These are phyloP conservation scores for Antheraea assamensis DNA, from an alignment of 2,888 invertebrate genomes.

Conservation along the genomic window DNA sequence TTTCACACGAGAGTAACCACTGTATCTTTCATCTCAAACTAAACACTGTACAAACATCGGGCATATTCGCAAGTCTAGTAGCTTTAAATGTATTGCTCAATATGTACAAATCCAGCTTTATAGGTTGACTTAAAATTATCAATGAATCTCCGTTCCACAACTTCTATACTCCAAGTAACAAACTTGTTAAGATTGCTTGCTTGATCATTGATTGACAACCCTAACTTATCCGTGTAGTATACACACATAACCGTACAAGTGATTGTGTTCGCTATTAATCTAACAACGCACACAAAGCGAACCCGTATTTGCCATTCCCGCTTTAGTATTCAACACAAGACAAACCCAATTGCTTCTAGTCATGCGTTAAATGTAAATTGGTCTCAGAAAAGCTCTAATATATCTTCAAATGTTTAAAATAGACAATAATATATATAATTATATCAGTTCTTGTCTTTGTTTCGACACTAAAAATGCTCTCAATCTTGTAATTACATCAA, in stretches of 20 bases:
- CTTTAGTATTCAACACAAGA: constrained; percentile 11
- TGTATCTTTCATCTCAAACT: background rate
- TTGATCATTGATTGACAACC: no score
- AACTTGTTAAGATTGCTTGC: background rate
- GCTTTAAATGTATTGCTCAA: background rate
- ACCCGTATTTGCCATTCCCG: constrained; percentile 9
- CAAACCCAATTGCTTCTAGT: constrained; percentile 3
- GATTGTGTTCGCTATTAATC: background rate
- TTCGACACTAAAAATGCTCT: no score
- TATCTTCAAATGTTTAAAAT: background rate
- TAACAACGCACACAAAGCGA: background rate
- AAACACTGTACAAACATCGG: background rate
- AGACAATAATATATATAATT: background rate
- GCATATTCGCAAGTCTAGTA: background rate
- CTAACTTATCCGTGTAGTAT: background rate
- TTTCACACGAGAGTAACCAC: no score
- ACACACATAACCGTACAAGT: background rate
- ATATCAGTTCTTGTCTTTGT: background rate
- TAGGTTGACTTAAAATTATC: background rate
- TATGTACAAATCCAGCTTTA: background rate
- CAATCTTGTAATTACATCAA: no score
- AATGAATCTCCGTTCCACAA: background rate
- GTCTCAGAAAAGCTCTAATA: background rate
- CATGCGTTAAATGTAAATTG: constrained; percentile 3
- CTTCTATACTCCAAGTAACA: background rate